phyloP scores from a whole-genome alignment of 2,113 vertebrate genomes.

The Eretmochelys imbricata region DNA sequence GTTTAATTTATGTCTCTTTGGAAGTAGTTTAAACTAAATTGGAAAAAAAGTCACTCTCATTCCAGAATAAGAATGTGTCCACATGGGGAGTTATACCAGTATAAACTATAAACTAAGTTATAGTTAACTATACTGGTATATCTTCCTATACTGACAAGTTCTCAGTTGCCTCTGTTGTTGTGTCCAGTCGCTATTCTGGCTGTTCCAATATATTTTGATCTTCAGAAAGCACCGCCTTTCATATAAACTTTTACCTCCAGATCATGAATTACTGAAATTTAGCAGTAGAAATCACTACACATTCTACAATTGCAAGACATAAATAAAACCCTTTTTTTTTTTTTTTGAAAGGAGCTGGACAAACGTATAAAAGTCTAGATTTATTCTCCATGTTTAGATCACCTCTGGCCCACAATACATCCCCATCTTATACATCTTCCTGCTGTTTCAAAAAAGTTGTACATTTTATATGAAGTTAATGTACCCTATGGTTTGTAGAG shows the following conservation, averaged over 20 bases:
- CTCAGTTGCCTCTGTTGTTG: rapidly evolving
- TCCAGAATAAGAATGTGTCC: no score
- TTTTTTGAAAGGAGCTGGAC: neutral
- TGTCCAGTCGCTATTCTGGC: neutral
- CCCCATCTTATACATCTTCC: neutral
- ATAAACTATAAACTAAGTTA: neutral
- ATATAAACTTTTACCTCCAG: neutral
- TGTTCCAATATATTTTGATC: neutral
- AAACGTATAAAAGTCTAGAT: neutral
- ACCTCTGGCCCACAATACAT: neutral
- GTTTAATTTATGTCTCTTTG: neutral
- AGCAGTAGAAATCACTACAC: neutral
- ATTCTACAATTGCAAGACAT: neutral
- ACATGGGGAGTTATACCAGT: no score
- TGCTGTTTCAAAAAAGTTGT: neutral
- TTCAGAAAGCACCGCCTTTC: neutral
- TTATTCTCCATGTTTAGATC: neutral
- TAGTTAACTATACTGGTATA: neutral
- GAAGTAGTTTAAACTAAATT: neutral
- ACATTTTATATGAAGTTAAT: neutral
- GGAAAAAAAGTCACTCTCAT: no score
- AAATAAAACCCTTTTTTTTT: neutral
- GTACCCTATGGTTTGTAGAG: neutral
- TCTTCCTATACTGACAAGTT: neutral
- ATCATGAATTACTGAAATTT: neutral